Evolutionary conservation across 2,113 vertebrate genomes (phyloP), one percentile per base, ranked within the genome.

Genomic region (Epinephelus fuscoguttatus): DNA sequence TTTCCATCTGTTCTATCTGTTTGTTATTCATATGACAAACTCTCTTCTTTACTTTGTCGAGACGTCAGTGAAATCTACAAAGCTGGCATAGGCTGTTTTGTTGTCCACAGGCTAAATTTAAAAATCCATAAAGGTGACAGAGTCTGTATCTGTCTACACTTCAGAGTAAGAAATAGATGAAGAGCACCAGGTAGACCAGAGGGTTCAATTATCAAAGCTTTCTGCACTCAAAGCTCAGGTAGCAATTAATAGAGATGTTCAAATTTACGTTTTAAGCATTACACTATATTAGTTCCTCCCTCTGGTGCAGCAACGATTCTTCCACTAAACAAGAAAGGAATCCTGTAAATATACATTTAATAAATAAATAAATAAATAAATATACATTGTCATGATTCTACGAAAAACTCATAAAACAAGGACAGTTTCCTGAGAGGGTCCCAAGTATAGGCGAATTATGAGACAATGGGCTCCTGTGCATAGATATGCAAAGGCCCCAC

Each of bases 91-190:
- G 9, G 2, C 25, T 70, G 25, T n/a, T 55, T 70, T 70, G 61
- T 18, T 10, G 23, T 37, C 14, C 27, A 30, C 7, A 23, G 14
- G 37, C 37, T 62, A 33, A 49, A 61, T 75, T 70, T 75, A 57
- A 59, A 62, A 55, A 56, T 55, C 25, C 75, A 14, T 40, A 61
- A 64, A n/a, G 23, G 23, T 55, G 37, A 52, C 14, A 70, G 21
- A 63, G 15, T 55, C 45, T 75, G 21, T 68, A 55, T 76, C 62
- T 59, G 52, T 87, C 57, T 75, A 55, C 19, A 40, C 5, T 9
- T 78, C 42, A 84, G 30, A 61, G 45, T 1, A 4, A 72, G 47
- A 59, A 75, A 82, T 42, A 78, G 17, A 84, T 45, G 60, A 72
- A 64, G 18, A 73, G 62, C 19, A 47, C 55, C 33, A 47, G 15